These are phyloP conservation scores for Hipparchia sbordonii DNA, from an alignment of 2,888 invertebrate genomes.

Conservation along the genomic window DNA sequence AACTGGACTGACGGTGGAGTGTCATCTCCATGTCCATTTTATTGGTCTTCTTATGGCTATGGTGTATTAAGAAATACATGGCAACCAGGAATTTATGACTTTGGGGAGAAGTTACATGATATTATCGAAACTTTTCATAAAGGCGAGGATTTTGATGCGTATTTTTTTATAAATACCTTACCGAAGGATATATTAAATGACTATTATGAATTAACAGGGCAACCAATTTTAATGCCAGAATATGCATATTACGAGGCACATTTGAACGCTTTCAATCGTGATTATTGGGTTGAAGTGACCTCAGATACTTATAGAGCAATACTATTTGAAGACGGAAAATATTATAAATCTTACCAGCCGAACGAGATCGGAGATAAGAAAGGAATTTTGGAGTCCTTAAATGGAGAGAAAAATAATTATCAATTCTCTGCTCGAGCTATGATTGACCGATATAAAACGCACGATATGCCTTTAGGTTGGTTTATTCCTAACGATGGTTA, in stretches of 20 bases:
- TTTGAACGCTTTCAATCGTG: slow-evolving; percentile 73
- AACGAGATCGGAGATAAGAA: slow-evolving; percentile 58
- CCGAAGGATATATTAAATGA: slow-evolving; percentile 65
- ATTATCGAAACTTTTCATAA: slow-evolving; percentile 54
- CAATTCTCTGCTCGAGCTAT: slow-evolving; percentile 77
- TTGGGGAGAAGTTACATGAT: slow-evolving; percentile 52
- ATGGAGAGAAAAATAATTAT: slow-evolving; percentile 73
- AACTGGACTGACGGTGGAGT: slow-evolving; percentile 71
- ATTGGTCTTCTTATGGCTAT: slow-evolving; percentile 72
- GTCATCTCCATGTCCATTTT: slow-evolving; percentile 73
- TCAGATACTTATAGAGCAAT: slow-evolving; percentile 56
- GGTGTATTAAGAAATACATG: slow-evolving; percentile 73
- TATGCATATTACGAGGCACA: slow-evolving; percentile 75
- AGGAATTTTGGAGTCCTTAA: slow-evolving; percentile 72
- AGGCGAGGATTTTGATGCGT: slow-evolving; percentile 64
- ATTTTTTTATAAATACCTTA: slow-evolving; percentile 62
- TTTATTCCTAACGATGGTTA: slow-evolving; percentile 77
- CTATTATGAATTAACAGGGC: slow-evolving; percentile 72
- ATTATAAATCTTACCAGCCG: slow-evolving; percentile 69
- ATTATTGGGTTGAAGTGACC: slow-evolving; percentile 71
- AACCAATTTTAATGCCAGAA: slow-evolving; percentile 69
- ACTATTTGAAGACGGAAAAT: slow-evolving; percentile 69
- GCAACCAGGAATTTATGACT: slow-evolving; percentile 69
- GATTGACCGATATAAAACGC: slow-evolving; percentile 68
- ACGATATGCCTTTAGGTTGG: slow-evolving; percentile 75